A percentile compares a stretch with the other conserved stretches of the same genome.
These are phyloP conservation scores for Pampusana beccarii DNA, from an alignment of 2,113 vertebrate genomes.

Conservation along the genomic window DNA sequence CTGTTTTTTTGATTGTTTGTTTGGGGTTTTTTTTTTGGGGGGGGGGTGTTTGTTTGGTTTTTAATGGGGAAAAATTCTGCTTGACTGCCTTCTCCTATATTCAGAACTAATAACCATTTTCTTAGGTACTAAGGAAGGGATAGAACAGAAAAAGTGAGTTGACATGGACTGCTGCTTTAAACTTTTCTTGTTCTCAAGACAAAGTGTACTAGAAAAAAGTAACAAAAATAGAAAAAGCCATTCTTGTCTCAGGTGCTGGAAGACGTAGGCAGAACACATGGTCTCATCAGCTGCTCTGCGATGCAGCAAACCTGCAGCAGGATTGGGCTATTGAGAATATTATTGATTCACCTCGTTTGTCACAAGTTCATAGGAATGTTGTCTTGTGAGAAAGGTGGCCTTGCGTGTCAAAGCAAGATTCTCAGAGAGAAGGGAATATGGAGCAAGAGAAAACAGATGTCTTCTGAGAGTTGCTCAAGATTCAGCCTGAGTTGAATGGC, in stretches of 20 bases:
- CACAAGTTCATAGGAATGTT: not conserved
- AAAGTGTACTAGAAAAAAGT: slow-evolving; percentile 57
- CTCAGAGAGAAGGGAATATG: not conserved
- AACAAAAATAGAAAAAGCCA: slow-evolving; percentile 58
- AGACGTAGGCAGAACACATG: slow-evolving; percentile 67
- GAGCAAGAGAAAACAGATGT: not conserved
- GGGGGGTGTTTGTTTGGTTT: not conserved
- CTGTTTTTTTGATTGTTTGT: not conserved
- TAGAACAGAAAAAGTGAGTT: not conserved
- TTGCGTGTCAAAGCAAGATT: not conserved
- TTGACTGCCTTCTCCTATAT: not conserved
- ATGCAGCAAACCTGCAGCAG: slow-evolving; percentile 35
- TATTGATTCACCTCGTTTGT: not conserved
- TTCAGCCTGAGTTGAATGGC: not conserved
- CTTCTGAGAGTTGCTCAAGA: not conserved
- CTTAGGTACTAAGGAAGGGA: not conserved
- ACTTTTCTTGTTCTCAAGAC: not conserved
- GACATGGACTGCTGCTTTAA: slow-evolving; percentile 1
- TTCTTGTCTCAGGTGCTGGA: slow-evolving; percentile 64
- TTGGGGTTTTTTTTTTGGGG: too few relatives aligned
- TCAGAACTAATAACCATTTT: not conserved
- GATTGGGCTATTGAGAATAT: not conserved
- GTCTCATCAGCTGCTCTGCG: slow-evolving; percentile 57
- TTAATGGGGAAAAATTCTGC: not conserved
- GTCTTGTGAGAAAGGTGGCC: not conserved